Evolutionary conservation across 1,140 invertebrate genomes (phyloP), one percentile per base, ranked within the genome.

Genomic region (Trialeurodes vaporariorum): DNA sequence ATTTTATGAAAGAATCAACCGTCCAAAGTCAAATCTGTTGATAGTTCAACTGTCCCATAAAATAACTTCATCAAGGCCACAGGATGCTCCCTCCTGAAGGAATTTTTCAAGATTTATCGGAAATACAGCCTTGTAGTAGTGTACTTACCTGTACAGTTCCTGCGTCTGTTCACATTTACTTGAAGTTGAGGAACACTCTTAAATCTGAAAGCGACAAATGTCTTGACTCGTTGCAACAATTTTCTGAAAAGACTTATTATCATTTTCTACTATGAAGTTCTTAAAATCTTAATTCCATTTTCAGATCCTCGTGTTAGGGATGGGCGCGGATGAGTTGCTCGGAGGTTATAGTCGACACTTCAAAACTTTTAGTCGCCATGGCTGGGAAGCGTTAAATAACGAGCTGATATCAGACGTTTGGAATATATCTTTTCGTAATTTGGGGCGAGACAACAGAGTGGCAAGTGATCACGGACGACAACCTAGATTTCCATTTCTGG

Each of bases 241-340:
- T n/a, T n/a, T n/a, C n/a, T n/a, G n/a, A n/a, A n/a, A n/a, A n/a
- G n/a, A n/a, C n/a, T n/a, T n/a, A n/a, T n/a, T n/a, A n/a, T n/a
- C n/a, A n/a, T n/a, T n/a, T n/a, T n/a, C n/a, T n/a, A n/a, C n/a
- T n/a, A n/a, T n/a, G n/a, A n/a, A n/a, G n/a, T n/a, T n/a, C n/a
- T n/a, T n/a, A n/a, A n/a, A n/a, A n/a, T n/a, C n/a, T n/a, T n/a
- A n/a, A n/a, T n/a, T n/a, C n/a, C n/a, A n/a, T n/a, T n/a, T n/a
- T n/a, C 72, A 90, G 87, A 84, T 96, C n/a, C 77, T 96, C 64
- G 77, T 98, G 61, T 79, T 92, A 73, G 96, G 96, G 26, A 93
- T 93, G 82, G 96, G 96, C 21, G 95, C 96, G 23, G 97, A 99
- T 85, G 97, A 99, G 82, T 83, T 97, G 73, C 89, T 98, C 74